These are phyloP conservation scores for Caenorhabditis sp. DNA, from an alignment of 2,888 invertebrate species.

Conservation along the genomic window DNA sequence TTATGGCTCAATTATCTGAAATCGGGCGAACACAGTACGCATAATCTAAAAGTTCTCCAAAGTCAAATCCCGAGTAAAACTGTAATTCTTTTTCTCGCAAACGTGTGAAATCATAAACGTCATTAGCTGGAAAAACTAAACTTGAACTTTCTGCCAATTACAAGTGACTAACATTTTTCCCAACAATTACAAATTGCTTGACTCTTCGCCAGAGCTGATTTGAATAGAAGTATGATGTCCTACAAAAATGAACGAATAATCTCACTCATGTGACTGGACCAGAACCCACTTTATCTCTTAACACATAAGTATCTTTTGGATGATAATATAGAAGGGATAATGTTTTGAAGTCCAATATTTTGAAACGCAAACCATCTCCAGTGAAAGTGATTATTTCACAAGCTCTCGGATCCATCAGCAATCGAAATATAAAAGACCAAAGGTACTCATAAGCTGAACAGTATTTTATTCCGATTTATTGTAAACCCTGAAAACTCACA, in stretches of 20 bases:
- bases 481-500: slow-evolving; percentile 11
- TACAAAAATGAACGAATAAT: slow-evolving; percentile 3
- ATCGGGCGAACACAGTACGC: slow-evolving; percentile 28
- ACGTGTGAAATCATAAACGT: slow-evolving; percentile 29
- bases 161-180: slow-evolving; percentile 13
- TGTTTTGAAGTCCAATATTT: slow-evolving; percentile 21
- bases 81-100: slow-evolving; percentile 26
- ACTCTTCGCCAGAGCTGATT: slow-evolving; percentile 22
- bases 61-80: slow-evolving; percentile 25
- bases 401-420: slow-evolving; percentile 32
- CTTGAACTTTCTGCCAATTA: neutral
- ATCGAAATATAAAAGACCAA: slow-evolving; percentile 32
- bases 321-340: slow-evolving; percentile 30
- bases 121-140: slow-evolving; percentile 20
- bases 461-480: slow-evolving; percentile 3
- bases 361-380: slow-evolving; percentile 26
- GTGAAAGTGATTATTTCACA: slow-evolving; percentile 33
- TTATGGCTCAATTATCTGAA: too few species aligned
- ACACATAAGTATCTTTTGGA: slow-evolving; percentile 25
- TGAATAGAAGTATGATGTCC: slow-evolving; percentile 25
- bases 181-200: slow-evolving; percentile 37
- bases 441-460: slow-evolving; percentile 36
- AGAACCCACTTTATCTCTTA: slow-evolving; percentile 23
- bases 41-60: slow-evolving; percentile 27
- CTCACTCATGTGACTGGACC: too few species aligned